phyloP scores from a whole-genome alignment of 2,113 vertebrate species.

The Lichenostomus cassidix region DNA sequence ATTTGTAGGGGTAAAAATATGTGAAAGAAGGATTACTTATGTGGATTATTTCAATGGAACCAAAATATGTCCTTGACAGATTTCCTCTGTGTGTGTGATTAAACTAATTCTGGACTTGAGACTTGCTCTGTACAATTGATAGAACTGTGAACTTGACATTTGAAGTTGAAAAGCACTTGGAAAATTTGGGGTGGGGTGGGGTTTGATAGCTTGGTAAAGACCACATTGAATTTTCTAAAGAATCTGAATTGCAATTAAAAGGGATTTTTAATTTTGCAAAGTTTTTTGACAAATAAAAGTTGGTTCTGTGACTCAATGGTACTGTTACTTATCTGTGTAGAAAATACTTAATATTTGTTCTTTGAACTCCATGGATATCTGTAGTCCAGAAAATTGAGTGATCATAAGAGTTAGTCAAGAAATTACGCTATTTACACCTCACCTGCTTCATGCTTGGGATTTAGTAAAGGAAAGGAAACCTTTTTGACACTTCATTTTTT shows the following conservation, averaged over 20 bases:
- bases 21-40: background rate
- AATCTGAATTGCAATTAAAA: accelerated
- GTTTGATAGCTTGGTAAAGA: background rate
- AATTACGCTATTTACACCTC: background rate
- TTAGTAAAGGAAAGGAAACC: background rate
- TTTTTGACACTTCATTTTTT: background rate
- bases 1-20: background rate
- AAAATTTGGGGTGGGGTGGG: background rate
- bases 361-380: background rate
- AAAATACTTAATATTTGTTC: background rate
- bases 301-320: background rate
- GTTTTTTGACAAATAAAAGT: background rate
- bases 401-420: background rate
- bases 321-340: background rate
- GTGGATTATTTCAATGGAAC: background rate
- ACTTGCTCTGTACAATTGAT: background rate
- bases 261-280: background rate
- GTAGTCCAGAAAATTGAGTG: background rate
- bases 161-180: background rate
- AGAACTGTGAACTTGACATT: background rate
- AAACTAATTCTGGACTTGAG: background rate
- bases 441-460: background rate
- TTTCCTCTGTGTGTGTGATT: background rate
- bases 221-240: background rate
- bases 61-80: background rate